phyloP scores from a whole-genome alignment of 1,140 invertebrate species.

The Drosophila parabipectinata region DNA sequence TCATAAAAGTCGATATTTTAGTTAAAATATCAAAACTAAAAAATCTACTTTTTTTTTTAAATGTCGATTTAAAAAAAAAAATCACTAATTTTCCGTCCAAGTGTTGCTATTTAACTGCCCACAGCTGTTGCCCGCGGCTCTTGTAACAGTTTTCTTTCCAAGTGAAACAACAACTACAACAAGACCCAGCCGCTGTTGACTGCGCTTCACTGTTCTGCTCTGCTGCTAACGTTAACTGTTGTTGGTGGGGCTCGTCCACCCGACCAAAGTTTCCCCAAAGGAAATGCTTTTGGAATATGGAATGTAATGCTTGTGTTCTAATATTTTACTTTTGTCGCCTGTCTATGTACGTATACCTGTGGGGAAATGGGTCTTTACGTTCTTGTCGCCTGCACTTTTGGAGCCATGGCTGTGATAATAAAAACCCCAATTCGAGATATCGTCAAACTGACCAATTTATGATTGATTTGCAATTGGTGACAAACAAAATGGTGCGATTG shows the following conservation, averaged over 20 bases:
- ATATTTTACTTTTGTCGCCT: background rate
- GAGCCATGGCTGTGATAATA: background rate
- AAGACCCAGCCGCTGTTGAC: background rate
- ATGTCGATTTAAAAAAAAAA: background rate
- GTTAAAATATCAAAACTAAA: background rate
- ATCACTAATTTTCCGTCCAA: background rate
- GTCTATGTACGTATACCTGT: background rate
- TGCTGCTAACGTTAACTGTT: conserved; percentile 13
- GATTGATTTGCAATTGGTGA: too few species aligned
- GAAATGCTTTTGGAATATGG: background rate
- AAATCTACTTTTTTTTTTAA: background rate
- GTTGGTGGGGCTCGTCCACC: conserved; percentile 1
- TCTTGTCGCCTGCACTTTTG: background rate
- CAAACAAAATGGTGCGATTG: background rate
- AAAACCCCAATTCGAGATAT: background rate
- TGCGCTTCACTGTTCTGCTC: conserved; percentile 5
- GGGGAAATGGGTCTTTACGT: background rate
- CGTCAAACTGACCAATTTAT: too few species aligned
- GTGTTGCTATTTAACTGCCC: conserved; percentile 21
- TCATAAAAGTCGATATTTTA: conserved; percentile 4
- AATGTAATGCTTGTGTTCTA: background rate
- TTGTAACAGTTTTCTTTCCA: conserved; percentile 10
- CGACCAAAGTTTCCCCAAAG: conserved; percentile 1
- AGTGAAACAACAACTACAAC: conserved; percentile 11
- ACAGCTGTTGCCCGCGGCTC: conserved; percentile 10